Base-by-base conservation (phyloP, 2,797 vertebrate genomes). In the Channallabes apus region DNA sequence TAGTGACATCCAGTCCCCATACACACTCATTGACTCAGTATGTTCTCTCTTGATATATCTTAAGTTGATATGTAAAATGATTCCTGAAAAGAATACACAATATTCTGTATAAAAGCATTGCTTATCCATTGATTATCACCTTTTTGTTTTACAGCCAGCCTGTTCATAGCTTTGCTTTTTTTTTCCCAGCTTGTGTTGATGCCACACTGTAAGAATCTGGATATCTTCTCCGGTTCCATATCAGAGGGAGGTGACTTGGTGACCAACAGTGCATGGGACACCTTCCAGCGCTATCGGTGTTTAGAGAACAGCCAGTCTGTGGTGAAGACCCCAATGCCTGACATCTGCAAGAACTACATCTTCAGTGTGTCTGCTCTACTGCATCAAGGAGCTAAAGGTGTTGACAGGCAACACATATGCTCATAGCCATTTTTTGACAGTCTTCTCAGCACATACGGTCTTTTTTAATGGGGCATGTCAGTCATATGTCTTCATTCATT, bases 11-110 rank as follows among this genome's bases (percentile, higher is more conserved):
- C 97, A 98, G 90, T 97, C 93, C 51, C 98, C 98, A 0, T 98
- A 99, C 92, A 99, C 95, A 0, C 95, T 99, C 35, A 97, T 99
- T 2, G 98, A 99, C 90, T 99, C 98, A 18, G 98, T 99, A 90
- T 95, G 95, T 92, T 88, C n/a, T 76, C 35, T 83, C 17, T 58
- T 59, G 18, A 72, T 46, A 38, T 58, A 1, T 61, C 2, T 46
- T 82, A 20, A 83, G 8, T 12, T 41, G 14, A 56, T 27, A 54
- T 61, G n/a, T 62, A 69, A 80, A 73, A 64, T 64, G 1, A 64
- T 38, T 62, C 27, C 9, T 15, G 65, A 69, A 62, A 4, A 46
- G 24, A 29, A 29, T 51, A 46, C 51, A 84, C 18, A 22, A 27
- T 65, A 58, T 11, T 27, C 6, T 14, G 41, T 67, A 67, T 38